Conservation (phyloP, 2,797 vertebrate genomes). For the Helicolenus hilgendorfi region DNA sequence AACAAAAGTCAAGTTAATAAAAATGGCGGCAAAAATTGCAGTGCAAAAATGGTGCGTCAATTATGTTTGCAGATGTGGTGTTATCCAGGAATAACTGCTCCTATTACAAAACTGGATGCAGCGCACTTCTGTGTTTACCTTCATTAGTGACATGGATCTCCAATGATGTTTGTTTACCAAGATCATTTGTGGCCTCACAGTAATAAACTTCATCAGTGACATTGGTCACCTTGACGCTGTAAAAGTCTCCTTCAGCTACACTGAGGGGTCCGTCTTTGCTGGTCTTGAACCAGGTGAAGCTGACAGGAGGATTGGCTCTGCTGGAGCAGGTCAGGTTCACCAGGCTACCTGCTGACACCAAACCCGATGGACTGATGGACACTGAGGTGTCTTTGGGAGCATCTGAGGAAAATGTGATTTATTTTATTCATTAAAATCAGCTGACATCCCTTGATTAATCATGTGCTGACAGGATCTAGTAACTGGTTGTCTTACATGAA, state of each 20-base stretch:
- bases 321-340: slow-evolving; percentile 79
- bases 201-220: background rate
- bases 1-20: background rate
- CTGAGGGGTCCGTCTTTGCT: background rate
- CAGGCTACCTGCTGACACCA: slow-evolving; percentile 49
- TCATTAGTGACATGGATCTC: background rate
- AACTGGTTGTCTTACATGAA: slow-evolving; percentile 37
- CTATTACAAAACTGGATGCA: background rate
- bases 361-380: slow-evolving; percentile 40
- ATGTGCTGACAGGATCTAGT: background rate
- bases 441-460: background rate
- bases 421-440: background rate
- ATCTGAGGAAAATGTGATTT: slow-evolving; percentile 50
- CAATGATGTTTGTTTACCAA: background rate
- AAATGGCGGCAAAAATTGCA: too few species aligned
- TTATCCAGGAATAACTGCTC: background rate
- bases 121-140: slow-evolving; percentile 36
- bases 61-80: background rate
- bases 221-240: background rate
- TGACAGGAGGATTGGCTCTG: slow-evolving; percentile 71
- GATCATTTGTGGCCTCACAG: background rate
- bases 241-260: rapidly evolving
- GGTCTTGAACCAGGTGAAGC: slow-evolving; percentile 67
- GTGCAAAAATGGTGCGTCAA: background rate
- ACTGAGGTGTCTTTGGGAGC: slow-evolving; percentile 62